Conservation (phyloP, 2,888 invertebrate species). For the Agriopis leucophaearia region DNA sequence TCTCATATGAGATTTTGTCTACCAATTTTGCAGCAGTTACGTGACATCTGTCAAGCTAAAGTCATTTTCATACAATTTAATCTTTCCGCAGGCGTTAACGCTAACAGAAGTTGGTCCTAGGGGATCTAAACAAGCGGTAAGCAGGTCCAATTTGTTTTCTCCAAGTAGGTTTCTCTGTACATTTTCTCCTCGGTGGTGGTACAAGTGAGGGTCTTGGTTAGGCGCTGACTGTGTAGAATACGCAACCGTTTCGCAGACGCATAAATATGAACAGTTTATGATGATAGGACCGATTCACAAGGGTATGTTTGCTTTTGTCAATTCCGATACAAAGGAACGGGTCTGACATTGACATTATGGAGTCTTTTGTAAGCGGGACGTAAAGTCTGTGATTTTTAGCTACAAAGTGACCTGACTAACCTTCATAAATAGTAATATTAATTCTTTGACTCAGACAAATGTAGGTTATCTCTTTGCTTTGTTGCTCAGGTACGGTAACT, state of each 20-base stretch:
- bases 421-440: constrained; percentile 29
- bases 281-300: constrained; percentile 29
- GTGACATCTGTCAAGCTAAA: no score
- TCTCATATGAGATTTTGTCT: no score
- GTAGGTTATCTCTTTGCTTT: constrained; percentile 7
- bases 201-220: constrained; percentile 26
- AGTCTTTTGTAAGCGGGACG: constrained; percentile 22
- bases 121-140: no score
- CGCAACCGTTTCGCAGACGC: constrained; percentile 40
- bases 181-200: neutral
- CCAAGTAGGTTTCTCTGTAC: neutral
- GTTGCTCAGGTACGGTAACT: constrained; percentile 8
- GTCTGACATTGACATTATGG: constrained; percentile 29
- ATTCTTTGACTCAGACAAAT: constrained; percentile 19
- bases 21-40: no score
- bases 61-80: no score
- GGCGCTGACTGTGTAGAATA: constrained; percentile 42
- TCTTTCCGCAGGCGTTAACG: no score
- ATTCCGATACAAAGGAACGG: constrained; percentile 29
- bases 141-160: no score
- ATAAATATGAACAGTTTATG: constrained; percentile 35
- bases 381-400: constrained; percentile 25
- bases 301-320: constrained; percentile 33
- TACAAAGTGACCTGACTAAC: constrained; percentile 19
- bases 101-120: no score